Percentiles rank a stretch among this genome's conserved stretches.
Evolutionary conservation across 2,888 invertebrate genomes (phyloP).

Genomic region (Hecatera dysodea): DNA sequence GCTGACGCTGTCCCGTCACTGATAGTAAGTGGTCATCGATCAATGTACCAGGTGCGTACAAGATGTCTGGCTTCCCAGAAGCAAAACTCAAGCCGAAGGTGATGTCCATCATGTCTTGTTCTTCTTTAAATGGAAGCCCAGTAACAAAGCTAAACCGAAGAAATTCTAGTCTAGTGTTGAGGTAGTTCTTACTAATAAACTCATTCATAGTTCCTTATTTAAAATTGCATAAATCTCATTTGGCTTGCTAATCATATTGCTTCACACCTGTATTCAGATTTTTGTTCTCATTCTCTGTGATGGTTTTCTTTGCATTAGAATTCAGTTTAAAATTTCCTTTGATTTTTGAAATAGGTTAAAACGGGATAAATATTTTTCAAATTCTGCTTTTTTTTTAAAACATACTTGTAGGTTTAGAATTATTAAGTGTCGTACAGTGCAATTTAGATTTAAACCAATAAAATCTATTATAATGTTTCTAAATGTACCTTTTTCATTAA

Average conservation of each 20-base stretch:
- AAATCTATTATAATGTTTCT: too few species aligned
- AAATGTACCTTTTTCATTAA: too few species aligned
- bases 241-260: conserved; percentile 28
- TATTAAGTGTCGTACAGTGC: too few species aligned
- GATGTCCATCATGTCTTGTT: too few species aligned
- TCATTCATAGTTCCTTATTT: background rate
- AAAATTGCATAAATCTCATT: conserved; percentile 37
- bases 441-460: too few species aligned
- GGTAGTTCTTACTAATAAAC: background rate
- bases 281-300: background rate
- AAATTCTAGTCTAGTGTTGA: too few species aligned
- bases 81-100: too few species aligned
- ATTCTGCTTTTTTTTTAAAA: too few species aligned
- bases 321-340: conserved; percentile 5
- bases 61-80: background rate
- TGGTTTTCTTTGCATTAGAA: conserved; percentile 7
- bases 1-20: background rate
- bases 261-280: conserved; percentile 49
- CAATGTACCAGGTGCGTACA: background rate
- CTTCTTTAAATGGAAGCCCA: too few species aligned
- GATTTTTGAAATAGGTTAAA: conserved; percentile 1
- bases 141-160: too few species aligned
- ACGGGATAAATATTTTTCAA: background rate
- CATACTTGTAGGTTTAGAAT: too few species aligned
- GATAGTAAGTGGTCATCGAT: background rate